These are phyloP conservation scores for Dasyprocta punctata DNA, from an alignment of 2,113 vertebrate species.

Conservation along the genomic window DNA sequence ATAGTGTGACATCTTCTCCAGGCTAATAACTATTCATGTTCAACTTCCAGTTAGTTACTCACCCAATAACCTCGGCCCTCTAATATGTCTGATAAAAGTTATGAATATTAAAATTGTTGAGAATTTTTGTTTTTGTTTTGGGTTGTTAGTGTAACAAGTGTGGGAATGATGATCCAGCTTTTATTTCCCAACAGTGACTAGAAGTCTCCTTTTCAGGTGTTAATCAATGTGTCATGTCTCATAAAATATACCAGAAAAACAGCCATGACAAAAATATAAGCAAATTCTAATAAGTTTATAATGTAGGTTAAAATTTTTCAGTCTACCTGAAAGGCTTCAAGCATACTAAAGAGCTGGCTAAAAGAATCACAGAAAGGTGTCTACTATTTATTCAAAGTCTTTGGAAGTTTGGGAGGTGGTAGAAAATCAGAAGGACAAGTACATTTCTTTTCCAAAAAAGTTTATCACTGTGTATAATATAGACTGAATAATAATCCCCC, in stretches of 20 bases:
- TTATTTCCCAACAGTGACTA: neutral
- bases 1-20: neutral
- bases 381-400: neutral
- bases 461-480: neutral
- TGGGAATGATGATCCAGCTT: neutral
- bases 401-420: neutral
- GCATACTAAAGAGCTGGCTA: neutral
- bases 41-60: neutral
- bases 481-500: neutral
- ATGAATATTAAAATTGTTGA: neutral
- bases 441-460: neutral
- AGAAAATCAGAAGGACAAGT: neutral
- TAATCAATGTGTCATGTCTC: neutral
- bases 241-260: neutral
- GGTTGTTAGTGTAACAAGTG: neutral
- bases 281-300: neutral
- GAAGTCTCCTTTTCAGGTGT: neutral
- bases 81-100: neutral
- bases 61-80: neutral
- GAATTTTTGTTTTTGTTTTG: neutral
- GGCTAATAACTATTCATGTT: neutral
- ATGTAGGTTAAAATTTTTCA: neutral
- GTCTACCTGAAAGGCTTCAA: neutral
- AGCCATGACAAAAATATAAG: neutral
- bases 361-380: conserved; percentile 11